These are phyloP conservation scores for Chascanopsetta lugubris DNA, from an alignment of 2,113 vertebrate genomes.

Conservation along the genomic window DNA sequence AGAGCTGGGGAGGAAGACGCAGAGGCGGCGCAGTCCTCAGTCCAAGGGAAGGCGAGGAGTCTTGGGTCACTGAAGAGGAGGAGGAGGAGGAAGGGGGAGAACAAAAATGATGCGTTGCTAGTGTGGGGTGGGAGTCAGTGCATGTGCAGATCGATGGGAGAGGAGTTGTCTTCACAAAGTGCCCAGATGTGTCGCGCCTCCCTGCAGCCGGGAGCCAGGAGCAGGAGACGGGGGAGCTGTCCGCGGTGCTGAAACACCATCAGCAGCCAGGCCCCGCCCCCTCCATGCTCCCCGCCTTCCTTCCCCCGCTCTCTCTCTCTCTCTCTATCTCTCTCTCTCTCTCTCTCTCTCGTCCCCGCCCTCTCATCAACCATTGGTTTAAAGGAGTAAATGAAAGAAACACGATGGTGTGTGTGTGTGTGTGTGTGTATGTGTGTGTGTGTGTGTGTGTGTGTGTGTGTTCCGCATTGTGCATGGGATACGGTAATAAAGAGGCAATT, in stretches of 20 bases:
- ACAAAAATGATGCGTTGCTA: background rate
- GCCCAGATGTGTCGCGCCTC: slow-evolving; percentile 34
- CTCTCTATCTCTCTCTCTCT: slow-evolving; percentile 6
- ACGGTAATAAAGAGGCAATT: too few species aligned
- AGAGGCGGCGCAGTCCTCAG: slow-evolving; percentile 64
- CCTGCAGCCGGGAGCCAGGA: slow-evolving; percentile 51
- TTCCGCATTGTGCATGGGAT: too few species aligned
- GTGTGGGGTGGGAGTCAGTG: slow-evolving; percentile 8
- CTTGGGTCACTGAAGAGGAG: slow-evolving; percentile 23
- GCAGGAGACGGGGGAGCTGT: slow-evolving; percentile 70
- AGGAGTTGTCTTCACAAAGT: background rate
- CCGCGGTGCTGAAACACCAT: slow-evolving; percentile 76
- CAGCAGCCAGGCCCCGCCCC: slow-evolving; percentile 34
- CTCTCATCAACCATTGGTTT: slow-evolving; percentile 61
- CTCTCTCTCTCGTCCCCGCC: slow-evolving; percentile 29
- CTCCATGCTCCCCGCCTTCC: background rate
- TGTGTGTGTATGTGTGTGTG: too few species aligned
- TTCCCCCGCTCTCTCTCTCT: slow-evolving; percentile 1
- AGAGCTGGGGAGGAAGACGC: slow-evolving; percentile 48
- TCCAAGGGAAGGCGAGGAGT: slow-evolving; percentile 31
- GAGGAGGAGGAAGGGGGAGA: background rate
- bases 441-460: too few species aligned
- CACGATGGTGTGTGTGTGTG: slow-evolving; percentile 38
- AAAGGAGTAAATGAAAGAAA: slow-evolving; percentile 38
- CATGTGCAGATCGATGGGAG: slow-evolving; percentile 2